Percentiles rank a stretch among this genome's conserved stretches.
phyloP scores from a whole-genome alignment of 2,113 vertebrate genomes.

The Neogobius melanostomus region DNA sequence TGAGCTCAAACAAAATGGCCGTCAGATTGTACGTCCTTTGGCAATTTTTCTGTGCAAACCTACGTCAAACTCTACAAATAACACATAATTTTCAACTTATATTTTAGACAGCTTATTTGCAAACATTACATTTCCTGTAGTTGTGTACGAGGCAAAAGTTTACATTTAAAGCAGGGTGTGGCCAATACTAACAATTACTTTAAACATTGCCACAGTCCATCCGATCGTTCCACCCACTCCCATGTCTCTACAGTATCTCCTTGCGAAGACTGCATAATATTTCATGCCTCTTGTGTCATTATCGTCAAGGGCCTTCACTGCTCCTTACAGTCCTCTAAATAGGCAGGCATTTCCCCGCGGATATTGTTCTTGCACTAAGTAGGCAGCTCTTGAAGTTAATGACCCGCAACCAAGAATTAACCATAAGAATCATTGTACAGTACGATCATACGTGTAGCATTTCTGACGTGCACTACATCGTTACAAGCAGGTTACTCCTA shows the following conservation, averaged over 20 bases:
- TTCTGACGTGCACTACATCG: background rate
- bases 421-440: background rate
- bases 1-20: too few relatives aligned
- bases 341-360: constrained; percentile 37
- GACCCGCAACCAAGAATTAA: constrained; percentile 44
- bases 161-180: too few relatives aligned
- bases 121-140: background rate
- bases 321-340: constrained; percentile 48
- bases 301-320: constrained; percentile 21
- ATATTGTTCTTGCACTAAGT: constrained; percentile 14
- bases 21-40: too few relatives aligned
- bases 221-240: constrained; percentile 34
- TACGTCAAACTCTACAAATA: too few relatives aligned
- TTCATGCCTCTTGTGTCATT: constrained; percentile 31
- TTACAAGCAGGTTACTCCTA: background rate
- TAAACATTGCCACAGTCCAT: background rate
- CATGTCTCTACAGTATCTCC: background rate
- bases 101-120: background rate
- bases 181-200: too few relatives aligned
- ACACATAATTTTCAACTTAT: background rate
- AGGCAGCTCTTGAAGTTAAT: constrained; percentile 33
- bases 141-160: too few relatives aligned
- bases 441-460: background rate
- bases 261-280: constrained; percentile 9
- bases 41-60: too few relatives aligned